These are phyloP conservation scores for Pangasius larnaudii DNA, from an alignment of 2,797 vertebrate species.

Conservation along the genomic window DNA sequence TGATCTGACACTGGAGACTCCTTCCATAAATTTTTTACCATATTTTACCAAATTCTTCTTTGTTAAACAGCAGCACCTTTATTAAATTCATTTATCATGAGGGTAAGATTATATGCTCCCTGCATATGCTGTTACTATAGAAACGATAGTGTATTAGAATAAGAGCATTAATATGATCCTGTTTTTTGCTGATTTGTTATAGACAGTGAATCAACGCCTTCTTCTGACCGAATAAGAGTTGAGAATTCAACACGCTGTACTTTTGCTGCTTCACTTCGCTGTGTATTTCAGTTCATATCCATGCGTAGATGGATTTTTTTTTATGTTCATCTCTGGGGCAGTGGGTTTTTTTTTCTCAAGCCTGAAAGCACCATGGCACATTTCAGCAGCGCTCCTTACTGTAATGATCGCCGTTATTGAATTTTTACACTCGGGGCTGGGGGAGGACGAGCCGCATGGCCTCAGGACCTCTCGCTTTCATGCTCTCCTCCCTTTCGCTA, in stretches of 20 bases:
- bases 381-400: conserved; percentile 40
- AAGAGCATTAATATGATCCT: neutral
- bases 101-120: neutral
- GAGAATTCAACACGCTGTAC: neutral
- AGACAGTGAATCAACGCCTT: neutral
- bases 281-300: neutral
- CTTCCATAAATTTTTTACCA: neutral
- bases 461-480: conserved; percentile 34
- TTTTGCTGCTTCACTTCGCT: neutral
- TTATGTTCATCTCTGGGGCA: neutral
- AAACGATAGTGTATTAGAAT: neutral
- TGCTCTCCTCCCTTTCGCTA: conserved; percentile 35
- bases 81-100: neutral
- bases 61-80: no score
- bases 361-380: conserved; percentile 17
- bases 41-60: no score
- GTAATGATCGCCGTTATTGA: conserved; percentile 56
- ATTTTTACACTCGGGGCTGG: conserved; percentile 46
- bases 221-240: neutral
- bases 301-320: neutral
- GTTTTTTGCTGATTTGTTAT: neutral
- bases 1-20: neutral
- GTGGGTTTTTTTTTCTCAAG: neutral
- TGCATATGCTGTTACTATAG: neutral
- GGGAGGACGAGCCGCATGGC: conserved; percentile 38